phyloP scores from a whole-genome alignment of 2,888 invertebrate genomes.

The Latrodectus elegans region DNA sequence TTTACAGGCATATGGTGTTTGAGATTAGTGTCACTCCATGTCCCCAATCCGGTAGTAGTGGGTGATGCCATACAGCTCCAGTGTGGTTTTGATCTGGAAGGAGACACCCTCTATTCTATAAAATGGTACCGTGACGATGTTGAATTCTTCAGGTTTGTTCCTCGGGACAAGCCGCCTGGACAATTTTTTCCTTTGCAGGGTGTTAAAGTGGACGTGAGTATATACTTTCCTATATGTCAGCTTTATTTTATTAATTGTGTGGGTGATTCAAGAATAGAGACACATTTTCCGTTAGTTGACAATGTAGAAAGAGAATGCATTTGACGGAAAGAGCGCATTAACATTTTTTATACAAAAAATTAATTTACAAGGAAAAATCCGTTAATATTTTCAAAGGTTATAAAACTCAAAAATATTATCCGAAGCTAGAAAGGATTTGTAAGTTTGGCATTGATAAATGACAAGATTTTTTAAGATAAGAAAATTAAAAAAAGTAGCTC shows the following conservation, averaged over 20 bases:
- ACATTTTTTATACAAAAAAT: too few species aligned
- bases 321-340: too few species aligned
- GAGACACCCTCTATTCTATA: constrained; percentile 60
- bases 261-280: too few species aligned
- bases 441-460: too few species aligned
- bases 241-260: background rate
- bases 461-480: too few species aligned
- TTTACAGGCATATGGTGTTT: constrained; percentile 51
- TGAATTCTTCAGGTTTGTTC: constrained; percentile 64
- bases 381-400: too few species aligned
- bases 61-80: constrained; percentile 52
- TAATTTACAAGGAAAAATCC: too few species aligned
- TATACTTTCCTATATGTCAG: background rate
- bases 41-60: constrained; percentile 41
- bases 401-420: too few species aligned
- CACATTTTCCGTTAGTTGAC: too few species aligned
- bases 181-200: constrained; percentile 61
- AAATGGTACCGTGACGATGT: constrained; percentile 67
- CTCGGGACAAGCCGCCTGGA: constrained; percentile 61
- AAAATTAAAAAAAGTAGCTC: too few species aligned
- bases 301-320: too few species aligned
- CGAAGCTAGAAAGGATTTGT: too few species aligned
- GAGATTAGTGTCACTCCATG: constrained; percentile 45
- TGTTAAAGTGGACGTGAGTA: constrained; percentile 63
- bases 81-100: constrained; percentile 59